phyloP scores from a whole-genome alignment of 1,140 invertebrate species.

The Cylas formicarius region DNA sequence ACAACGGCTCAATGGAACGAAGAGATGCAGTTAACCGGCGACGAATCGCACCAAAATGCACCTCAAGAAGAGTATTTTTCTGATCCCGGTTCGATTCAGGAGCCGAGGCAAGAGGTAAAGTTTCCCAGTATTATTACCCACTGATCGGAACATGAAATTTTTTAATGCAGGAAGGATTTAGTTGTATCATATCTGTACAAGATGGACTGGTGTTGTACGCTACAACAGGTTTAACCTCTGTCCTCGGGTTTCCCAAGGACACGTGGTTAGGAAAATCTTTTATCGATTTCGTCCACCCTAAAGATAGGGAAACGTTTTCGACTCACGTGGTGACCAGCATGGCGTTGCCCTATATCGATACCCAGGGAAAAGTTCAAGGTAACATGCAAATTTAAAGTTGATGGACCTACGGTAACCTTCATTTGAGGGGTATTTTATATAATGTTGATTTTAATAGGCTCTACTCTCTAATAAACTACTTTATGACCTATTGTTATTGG shows the following conservation, averaged over 20 bases:
- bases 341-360: conserved; percentile 45
- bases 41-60: conserved; percentile 12
- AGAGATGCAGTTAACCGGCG: conserved; percentile 2
- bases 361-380: conserved; percentile 37
- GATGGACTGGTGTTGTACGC: conserved; percentile 74
- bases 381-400: too few species aligned
- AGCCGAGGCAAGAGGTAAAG: conserved; percentile 1
- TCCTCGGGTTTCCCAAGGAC: conserved; percentile 73
- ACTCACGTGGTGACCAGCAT: conserved; percentile 50
- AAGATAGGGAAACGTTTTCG: conserved; percentile 54
- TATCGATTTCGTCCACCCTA: conserved; percentile 77
- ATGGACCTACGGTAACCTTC: too few species aligned
- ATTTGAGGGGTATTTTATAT: too few species aligned
- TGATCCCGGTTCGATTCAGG: conserved; percentile 13
- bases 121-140: neutral
- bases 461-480: too few species aligned
- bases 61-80: conserved; percentile 11
- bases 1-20: neutral
- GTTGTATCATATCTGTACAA: conserved; percentile 71
- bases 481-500: too few species aligned
- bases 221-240: conserved; percentile 58
- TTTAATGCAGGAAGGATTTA: conserved; percentile 62
- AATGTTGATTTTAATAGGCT: too few species aligned
- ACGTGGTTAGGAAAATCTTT: conserved; percentile 81
- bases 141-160: neutral